Evolutionary conservation across 2,113 vertebrate genomes (phyloP), one percentile per base, ranked within the genome.

Genomic region (Meles meles): DNA sequence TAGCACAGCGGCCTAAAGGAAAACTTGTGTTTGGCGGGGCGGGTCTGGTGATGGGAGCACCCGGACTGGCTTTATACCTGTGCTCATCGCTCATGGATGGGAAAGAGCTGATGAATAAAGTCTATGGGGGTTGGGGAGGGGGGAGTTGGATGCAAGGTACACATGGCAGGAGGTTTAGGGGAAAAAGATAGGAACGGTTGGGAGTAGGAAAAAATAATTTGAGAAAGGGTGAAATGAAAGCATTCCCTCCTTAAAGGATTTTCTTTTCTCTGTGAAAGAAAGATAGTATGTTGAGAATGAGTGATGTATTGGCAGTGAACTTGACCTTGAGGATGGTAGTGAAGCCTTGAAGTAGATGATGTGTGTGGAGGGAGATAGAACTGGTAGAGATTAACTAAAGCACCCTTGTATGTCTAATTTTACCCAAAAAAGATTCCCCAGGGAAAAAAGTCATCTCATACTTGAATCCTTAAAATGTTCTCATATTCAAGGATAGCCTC

Each of bases 91-190:
- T 34, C 20, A 42, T 25, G 8, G 1, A 84, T 27, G 47, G 34
- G 34, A n/a, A 21, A 63, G 34, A 63, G 39, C 79, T 29, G 65
- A 47, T 83, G 52, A 31, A 47, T 23, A 49, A 49, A 42, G 7
- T 27, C 55, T 31, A 5, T 0, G 0, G 67, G 80, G 61, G 61
- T 23, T 23, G 57, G 21, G 57, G 57, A 2, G 5, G 27, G 29
- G 61, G 29, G 11, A 7, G 47, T 21, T 61, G 23, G 55, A n/a
- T 71, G 4, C 29, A 57, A 39, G 55, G 37, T 18, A 52, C 29
- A n/a, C 13, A 31, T 25, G 37, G 17, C 63, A 59, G 57, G 72
- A 61, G 15, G 11, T 83, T 20, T 21, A 84, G 42, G 55, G 13
- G 29, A 23, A 57, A 88, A 5, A 27, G n/a, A 0, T 29, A 4